A percentile compares a stretch with the other conserved stretches of the same genome.
Evolutionary conservation across 1,140 invertebrate genomes (phyloP).

Genomic region (Gryllus bimaculatus): DNA sequence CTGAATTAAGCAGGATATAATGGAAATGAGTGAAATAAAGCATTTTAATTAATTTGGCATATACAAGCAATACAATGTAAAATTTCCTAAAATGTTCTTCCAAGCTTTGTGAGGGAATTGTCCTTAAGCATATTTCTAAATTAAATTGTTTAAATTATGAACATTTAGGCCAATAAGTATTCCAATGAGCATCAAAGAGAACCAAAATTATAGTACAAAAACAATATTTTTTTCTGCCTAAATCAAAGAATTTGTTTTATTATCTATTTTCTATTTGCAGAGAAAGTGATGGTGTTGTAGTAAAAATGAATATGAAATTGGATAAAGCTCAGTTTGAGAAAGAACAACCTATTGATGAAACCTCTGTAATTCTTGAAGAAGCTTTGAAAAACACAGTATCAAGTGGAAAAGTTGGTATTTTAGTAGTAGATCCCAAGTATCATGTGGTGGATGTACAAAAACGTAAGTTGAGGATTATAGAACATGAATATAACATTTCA

Average conservation of each 20-base stretch:
- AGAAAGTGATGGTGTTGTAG: conserved; percentile 48
- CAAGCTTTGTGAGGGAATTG: too few relatives aligned
- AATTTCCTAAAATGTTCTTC: too few relatives aligned
- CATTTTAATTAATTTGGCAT: too few relatives aligned
- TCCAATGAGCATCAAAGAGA: too few relatives aligned
- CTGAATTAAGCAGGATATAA: too few relatives aligned
- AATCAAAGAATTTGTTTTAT: neutral
- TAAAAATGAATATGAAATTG: conserved; percentile 53
- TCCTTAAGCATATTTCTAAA: too few relatives aligned
- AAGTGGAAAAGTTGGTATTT: conserved; percentile 59
- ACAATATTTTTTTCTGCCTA: too few relatives aligned
- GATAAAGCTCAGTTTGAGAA: conserved; percentile 53
- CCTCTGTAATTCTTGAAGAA: conserved; percentile 41
- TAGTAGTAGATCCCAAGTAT: conserved; percentile 68
- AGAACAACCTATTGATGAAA: conserved; percentile 41
- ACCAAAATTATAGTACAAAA: too few relatives aligned
- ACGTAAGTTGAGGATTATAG: conserved; percentile 37
- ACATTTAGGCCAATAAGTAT: too few relatives aligned
- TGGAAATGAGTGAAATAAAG: too few relatives aligned
- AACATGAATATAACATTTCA: neutral
- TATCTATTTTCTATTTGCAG: conserved; percentile 31
- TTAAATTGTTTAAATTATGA: too few relatives aligned
- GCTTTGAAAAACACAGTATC: conserved; percentile 57
- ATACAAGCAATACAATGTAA: too few relatives aligned
- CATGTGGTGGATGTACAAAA: conserved; percentile 54